A percentile compares a stretch with the other conserved stretches of the same genome.
These are phyloP conservation scores for Lutjanus campechanus DNA, from an alignment of 2,797 vertebrate species.

Conservation along the genomic window DNA sequence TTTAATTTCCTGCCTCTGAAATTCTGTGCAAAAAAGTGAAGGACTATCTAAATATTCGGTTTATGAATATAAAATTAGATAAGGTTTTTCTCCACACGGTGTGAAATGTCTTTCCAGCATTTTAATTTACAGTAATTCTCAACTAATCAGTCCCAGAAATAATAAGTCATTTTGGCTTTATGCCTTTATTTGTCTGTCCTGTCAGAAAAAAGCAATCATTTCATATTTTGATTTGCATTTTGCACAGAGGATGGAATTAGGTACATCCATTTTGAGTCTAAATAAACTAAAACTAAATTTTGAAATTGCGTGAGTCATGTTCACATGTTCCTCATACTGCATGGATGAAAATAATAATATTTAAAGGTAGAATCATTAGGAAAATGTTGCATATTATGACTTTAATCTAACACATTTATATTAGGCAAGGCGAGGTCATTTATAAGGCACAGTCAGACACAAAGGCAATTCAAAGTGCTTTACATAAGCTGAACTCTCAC, in stretches of 20 bases:
- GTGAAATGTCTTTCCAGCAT: slow-evolving; percentile 27
- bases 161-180: slow-evolving; percentile 40
- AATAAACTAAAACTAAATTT: slow-evolving; percentile 5
- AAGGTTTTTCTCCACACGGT: slow-evolving; percentile 29
- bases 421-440: too few species aligned
- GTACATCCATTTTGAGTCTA: neutral
- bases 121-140: slow-evolving; percentile 34
- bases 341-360: neutral
- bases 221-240: slow-evolving; percentile 18
- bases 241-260: slow-evolving; percentile 7
- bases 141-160: slow-evolving; percentile 33
- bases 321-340: slow-evolving; percentile 9
- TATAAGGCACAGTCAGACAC: too few species aligned
- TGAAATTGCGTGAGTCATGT: neutral
- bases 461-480: too few species aligned
- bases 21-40: slow-evolving; percentile 48
- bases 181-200: slow-evolving; percentile 30
- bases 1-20: slow-evolving; percentile 75
- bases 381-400: neutral
- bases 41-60: slow-evolving; percentile 49
- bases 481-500: neutral
- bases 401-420: too few species aligned
- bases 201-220: slow-evolving; percentile 23
- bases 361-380: too few species aligned
- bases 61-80: slow-evolving; percentile 56